Evolutionary conservation across 2,888 invertebrate species (phyloP), one percentile per base, ranked within the genome.

Genomic region (Hymenopus coronatus): DNA sequence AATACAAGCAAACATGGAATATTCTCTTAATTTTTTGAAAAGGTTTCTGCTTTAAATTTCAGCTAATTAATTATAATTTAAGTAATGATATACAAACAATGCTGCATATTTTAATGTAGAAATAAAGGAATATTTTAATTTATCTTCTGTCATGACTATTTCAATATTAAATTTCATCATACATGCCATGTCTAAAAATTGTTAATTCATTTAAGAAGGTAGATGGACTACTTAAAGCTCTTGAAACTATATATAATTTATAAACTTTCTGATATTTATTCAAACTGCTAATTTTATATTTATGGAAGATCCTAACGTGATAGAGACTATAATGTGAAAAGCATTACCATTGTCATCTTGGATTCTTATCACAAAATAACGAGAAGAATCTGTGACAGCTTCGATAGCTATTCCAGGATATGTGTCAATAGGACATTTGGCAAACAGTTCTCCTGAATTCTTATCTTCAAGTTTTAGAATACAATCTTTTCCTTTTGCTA

Each of bases 381-480:
- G 96, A 88, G 99, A 99, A 89, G 99, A 99, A 93, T 99, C 99
- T 86, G 97, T 97, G 2, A 99, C 99, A 84, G 98, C 94, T 94
- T 99, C 99, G 54, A 99, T 96, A 20, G 99, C 98, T 89, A 98
- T 94, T 89, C 99, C 98, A 86, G 99, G 99, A 94, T 99, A 99
- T 92, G 96, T 96, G 92, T 99, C 99, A 91, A 99, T 97, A 0
- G 99, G 99, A 93, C 99, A 97, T 94, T 98, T 97, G 1, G 99
- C 99, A 94, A 99, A 99, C 86, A 99, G 94, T 93, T 98, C 98
- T 84, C 99, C 99, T 91, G 96, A 95, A 89, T 95, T 95, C 94
- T 98, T 99, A 93, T 99, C 99, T 94, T 99, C 99, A 88, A 99
- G 94, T 94, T 99, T 99, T 91, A 99, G 96, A 90, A 97, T 95